phyloP scores from a whole-genome alignment of 2,888 invertebrate species.

The Itoplectis maculator region DNA sequence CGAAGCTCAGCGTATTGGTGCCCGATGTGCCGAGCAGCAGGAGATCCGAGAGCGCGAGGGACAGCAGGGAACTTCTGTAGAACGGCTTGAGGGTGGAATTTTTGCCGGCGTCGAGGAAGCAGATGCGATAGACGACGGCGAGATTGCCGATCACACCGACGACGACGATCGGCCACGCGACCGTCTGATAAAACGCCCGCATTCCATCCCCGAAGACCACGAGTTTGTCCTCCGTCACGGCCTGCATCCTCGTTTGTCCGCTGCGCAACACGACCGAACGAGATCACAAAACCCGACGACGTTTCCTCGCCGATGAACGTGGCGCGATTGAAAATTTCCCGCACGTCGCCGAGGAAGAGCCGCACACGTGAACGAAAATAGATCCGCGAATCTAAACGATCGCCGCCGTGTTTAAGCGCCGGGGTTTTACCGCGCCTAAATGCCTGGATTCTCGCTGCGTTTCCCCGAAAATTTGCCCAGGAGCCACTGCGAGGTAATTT shows the following conservation, averaged over 20 bases:
- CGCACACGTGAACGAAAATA: conserved; percentile 53
- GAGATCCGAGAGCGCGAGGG: conserved; percentile 73
- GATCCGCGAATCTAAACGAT: conserved; percentile 50
- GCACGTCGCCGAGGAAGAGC: not conserved
- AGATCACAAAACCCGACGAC: not conserved
- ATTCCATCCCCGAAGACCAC: conserved; percentile 59
- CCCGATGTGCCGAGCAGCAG: conserved; percentile 71
- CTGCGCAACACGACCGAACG: too few species aligned
- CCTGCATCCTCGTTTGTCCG: conserved; percentile 24
- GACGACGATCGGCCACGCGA: conserved; percentile 74
- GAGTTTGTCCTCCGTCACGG: conserved; percentile 46
- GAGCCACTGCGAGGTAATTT: not conserved
- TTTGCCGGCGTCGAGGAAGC: conserved; percentile 55
- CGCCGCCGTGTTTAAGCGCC: not conserved
- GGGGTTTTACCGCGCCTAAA: conserved; percentile 11
- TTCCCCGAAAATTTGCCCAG: not conserved
- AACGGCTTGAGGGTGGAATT: conserved; percentile 71
- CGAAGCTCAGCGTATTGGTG: conserved; percentile 66
- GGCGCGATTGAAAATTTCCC: not conserved
- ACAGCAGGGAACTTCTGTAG: conserved; percentile 72
- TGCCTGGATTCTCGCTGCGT: not conserved
- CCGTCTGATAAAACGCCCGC: conserved; percentile 70
- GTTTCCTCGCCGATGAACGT: not conserved
- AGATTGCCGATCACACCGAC: conserved; percentile 72
- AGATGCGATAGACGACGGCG: conserved; percentile 71